Percentiles rank a stretch among this genome's conserved stretches.
Conservation (phyloP, 2,797 vertebrate genomes). For the Dromococcyx pavoninus region DNA sequence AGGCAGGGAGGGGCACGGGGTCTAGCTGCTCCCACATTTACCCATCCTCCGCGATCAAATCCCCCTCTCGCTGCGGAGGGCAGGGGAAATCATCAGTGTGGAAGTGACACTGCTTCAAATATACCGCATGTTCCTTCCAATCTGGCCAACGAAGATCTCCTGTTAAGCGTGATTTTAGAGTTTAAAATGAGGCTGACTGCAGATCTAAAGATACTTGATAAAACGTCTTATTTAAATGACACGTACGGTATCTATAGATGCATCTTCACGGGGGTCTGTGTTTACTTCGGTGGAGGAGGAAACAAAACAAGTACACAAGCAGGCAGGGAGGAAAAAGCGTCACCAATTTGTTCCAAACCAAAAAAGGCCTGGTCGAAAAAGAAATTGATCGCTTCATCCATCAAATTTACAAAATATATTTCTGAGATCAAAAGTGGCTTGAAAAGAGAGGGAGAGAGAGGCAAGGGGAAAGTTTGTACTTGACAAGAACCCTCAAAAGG, state of each 20-base stretch:
- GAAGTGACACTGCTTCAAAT: background rate
- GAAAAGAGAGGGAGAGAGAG: background rate
- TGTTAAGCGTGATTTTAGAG: conserved; percentile 70
- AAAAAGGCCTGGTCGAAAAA: background rate
- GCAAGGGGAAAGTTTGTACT: background rate
- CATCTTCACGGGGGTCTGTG: background rate
- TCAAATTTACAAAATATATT: conserved; percentile 29
- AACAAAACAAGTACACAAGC: conserved; percentile 19
- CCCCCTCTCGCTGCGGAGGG: background rate
- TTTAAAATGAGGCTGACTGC: conserved; percentile 76
- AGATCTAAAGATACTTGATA: conserved; percentile 70
- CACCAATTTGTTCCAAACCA: background rate
- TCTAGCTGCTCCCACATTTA: background rate
- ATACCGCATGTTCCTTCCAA: conserved; percentile 43
- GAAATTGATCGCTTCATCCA: conserved; percentile 41
- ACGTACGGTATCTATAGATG: background rate
- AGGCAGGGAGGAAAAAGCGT: background rate
- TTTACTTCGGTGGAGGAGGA: background rate
- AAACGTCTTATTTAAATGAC: conserved; percentile 45
- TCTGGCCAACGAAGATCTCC: conserved; percentile 70
- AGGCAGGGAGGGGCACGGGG: fast-evolving
- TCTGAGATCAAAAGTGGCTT: background rate
- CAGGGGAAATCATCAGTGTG: background rate
- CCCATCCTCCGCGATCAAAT: fast-evolving
- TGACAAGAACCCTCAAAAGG: conserved; percentile 22